Conservation (phyloP, 2,113 vertebrate genomes). For the Oreocharis arfaki region DNA sequence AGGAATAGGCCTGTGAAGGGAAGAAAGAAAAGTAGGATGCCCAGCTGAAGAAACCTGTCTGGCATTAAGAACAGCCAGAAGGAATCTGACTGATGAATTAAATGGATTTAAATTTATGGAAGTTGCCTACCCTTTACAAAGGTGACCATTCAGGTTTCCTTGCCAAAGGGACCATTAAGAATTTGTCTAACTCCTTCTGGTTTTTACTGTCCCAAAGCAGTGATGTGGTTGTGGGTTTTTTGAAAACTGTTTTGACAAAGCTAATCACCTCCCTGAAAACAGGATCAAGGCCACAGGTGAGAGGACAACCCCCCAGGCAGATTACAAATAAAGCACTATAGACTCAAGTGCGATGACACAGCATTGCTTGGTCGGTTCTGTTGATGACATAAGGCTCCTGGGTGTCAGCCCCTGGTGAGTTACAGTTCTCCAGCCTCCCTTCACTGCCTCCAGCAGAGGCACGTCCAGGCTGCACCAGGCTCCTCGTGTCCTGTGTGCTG, state of each 20-base stretch:
- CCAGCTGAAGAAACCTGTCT: not conserved
- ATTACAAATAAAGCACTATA: not conserved
- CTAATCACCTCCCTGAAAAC: not conserved
- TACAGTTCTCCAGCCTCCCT: not conserved
- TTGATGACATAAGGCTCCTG: slow-evolving; percentile 60
- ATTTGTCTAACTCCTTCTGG: not conserved
- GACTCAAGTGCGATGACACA: not conserved
- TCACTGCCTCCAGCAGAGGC: not conserved
- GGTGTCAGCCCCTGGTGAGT: not conserved
- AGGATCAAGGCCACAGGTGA: slow-evolving; percentile 4
- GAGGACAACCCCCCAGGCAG: not conserved
- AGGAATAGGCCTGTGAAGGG: not conserved
- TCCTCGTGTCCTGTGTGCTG: not conserved
- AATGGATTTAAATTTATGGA: not conserved
- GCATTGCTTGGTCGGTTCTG: not conserved
- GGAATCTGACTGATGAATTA: not conserved
- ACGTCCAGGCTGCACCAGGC: not conserved
- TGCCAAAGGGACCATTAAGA: not conserved
- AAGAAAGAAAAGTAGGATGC: not conserved
- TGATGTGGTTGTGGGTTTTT: not conserved
- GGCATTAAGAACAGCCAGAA: not conserved
- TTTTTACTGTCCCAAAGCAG: not conserved
- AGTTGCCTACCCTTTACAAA: not conserved
- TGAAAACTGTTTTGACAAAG: not conserved
- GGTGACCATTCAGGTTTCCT: not conserved